Evolutionary conservation across 2,888 invertebrate species (phyloP).

Genomic region (Cylindroiulus punctatus): DNA sequence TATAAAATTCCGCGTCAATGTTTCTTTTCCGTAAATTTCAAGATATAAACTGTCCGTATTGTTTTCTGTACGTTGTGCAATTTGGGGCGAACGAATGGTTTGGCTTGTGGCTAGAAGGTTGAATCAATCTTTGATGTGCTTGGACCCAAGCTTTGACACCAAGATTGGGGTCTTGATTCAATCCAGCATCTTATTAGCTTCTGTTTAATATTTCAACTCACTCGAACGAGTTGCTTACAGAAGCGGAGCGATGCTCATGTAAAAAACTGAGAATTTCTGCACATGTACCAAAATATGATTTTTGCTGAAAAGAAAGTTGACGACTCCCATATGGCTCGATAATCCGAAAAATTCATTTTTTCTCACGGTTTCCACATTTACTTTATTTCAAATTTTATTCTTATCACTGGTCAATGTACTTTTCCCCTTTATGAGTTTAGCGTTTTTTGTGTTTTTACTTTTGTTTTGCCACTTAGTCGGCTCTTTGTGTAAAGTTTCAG

Average conservation of each 20-base stretch:
- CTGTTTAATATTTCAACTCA: too few relatives aligned
- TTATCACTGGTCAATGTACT: conserved; percentile 42
- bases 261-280: not conserved
- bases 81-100: not conserved
- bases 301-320: not conserved
- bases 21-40: conserved; percentile 26
- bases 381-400: conserved; percentile 43
- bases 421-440: conserved; percentile 19
- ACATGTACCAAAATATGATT: not conserved
- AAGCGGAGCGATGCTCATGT: not conserved
- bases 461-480: conserved; percentile 27
- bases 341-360: not conserved
- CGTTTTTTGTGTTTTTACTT: conserved; percentile 4
- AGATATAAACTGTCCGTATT: not conserved
- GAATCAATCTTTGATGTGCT: not conserved
- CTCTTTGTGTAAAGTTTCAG: conserved; percentile 28
- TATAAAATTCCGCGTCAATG: conserved; percentile 13
- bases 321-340: not conserved
- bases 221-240: not conserved
- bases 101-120: not conserved
- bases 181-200: too few relatives aligned
- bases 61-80: not conserved
- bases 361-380: not conserved
- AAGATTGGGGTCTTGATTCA: too few relatives aligned
- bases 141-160: too few relatives aligned